Percentiles rank a stretch among this genome's conserved stretches.
phyloP scores from a whole-genome alignment of 2,797 vertebrate species.

The Poecilia velifera region DNA sequence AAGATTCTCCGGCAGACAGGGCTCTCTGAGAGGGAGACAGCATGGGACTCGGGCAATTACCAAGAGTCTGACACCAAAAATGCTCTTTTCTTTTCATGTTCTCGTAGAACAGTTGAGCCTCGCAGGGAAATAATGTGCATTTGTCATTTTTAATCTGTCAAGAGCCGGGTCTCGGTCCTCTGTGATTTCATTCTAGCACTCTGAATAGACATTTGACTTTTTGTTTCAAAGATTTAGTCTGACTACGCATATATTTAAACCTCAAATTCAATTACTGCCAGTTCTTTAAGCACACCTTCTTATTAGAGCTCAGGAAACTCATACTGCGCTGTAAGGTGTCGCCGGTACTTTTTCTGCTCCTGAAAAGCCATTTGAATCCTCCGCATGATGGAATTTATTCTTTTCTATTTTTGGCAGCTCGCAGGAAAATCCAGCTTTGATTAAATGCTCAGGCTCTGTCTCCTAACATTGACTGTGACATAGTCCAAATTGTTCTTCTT shows the following conservation, averaged over 20 bases:
- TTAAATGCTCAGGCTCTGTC: slow-evolving; percentile 44
- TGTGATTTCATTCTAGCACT: background rate
- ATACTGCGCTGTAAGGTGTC: slow-evolving; percentile 34
- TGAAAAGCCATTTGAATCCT: slow-evolving; percentile 26
- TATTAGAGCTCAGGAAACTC: slow-evolving; percentile 14
- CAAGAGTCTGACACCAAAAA: slow-evolving; percentile 57
- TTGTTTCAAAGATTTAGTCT: slow-evolving; percentile 26
- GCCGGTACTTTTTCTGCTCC: slow-evolving; percentile 9
- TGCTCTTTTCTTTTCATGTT: slow-evolving; percentile 59
- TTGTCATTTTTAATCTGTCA: slow-evolving; percentile 70
- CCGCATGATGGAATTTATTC: slow-evolving; percentile 38
- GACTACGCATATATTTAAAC: slow-evolving; percentile 37
- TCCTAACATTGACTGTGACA: slow-evolving; percentile 27
- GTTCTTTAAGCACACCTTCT: slow-evolving; percentile 30
- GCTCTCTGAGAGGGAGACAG: slow-evolving; percentile 35
- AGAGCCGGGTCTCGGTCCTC: slow-evolving; percentile 16
- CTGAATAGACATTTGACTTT: slow-evolving; percentile 28
- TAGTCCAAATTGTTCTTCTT: slow-evolving; percentile 42
- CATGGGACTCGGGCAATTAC: slow-evolving; percentile 66
- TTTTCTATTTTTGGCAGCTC: slow-evolving; percentile 25
- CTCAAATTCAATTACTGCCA: slow-evolving; percentile 35
- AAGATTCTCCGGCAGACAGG: slow-evolving; percentile 40
- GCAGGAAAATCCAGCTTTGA: slow-evolving; percentile 47
- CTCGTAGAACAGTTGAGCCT: slow-evolving; percentile 53
- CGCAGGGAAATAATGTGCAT: slow-evolving; percentile 59